Evolutionary conservation across 2,888 invertebrate species (phyloP).

Genomic region (Melinopterus prodromus): DNA sequence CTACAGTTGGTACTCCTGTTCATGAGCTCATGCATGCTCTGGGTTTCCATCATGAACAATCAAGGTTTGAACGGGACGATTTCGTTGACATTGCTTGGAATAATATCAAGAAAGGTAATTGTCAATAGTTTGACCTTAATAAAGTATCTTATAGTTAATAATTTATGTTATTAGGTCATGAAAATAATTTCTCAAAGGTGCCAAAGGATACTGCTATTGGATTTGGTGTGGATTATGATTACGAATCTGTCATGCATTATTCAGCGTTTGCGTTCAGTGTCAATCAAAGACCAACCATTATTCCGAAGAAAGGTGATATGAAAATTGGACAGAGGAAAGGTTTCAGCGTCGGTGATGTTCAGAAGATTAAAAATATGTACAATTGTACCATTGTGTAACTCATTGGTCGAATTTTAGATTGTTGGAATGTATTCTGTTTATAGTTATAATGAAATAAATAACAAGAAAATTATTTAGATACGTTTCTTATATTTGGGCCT

Average conservation of each 20-base stretch:
- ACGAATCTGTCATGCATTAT: slow-evolving; percentile 86
- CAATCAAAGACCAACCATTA: slow-evolving; percentile 76
- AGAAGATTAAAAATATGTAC: slow-evolving; percentile 80
- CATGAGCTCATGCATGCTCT: slow-evolving; percentile 84
- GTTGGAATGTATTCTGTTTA: too few relatives aligned
- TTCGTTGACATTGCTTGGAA: slow-evolving; percentile 72
- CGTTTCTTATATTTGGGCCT: too few relatives aligned
- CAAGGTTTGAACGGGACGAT: slow-evolving; percentile 77
- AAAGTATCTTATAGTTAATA: background rate
- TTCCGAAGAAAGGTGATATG: slow-evolving; percentile 28
- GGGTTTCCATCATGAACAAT: slow-evolving; percentile 86
- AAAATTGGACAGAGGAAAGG: slow-evolving; percentile 79
- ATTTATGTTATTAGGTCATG: slow-evolving; percentile 52
- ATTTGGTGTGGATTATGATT: slow-evolving; percentile 79
- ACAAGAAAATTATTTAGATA: too few relatives aligned
- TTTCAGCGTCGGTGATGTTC: slow-evolving; percentile 75
- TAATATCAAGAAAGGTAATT: slow-evolving; percentile 66
- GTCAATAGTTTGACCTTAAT: background rate
- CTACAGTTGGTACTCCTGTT: slow-evolving; percentile 76
- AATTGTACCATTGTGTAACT: slow-evolving; percentile 61
- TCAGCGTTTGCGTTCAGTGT: slow-evolving; percentile 78
- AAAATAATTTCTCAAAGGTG: slow-evolving; percentile 77
- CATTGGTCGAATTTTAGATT: too few relatives aligned
- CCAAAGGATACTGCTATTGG: slow-evolving; percentile 65
- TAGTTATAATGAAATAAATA: too few relatives aligned